Evolutionary conservation across 2,113 vertebrate species (phyloP), one percentile per base, ranked within the genome.

Genomic region (Platichthys stellatus): DNA sequence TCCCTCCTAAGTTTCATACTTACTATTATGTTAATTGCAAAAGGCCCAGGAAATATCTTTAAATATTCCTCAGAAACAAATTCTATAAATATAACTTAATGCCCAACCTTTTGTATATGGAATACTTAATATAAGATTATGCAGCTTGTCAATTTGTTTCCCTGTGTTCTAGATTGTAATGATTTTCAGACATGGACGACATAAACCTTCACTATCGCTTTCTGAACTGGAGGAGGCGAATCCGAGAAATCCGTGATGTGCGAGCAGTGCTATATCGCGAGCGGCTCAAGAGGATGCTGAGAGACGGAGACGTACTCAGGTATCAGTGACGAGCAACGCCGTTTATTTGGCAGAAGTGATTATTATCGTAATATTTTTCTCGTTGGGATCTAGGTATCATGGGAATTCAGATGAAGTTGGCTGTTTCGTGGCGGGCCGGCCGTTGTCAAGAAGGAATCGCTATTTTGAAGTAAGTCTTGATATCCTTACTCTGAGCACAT

Each of bases 391-490:
- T 79, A 98, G 97, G 92, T 98, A 98, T 91, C 97, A 97, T 84
- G 97, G 97, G 68, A 96, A 97, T 88, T 97, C 97, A 1, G 97
- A 97, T 70, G 97, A 98, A 94, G 97, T 98, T 62, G 97, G 97
- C 82, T 98, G 97, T 89, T 98, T 96, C 5, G 96, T 98, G 67
- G 97, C 97, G 5, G 95, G 96, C n/a, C 93, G 95, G 54, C 96
- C 97, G 0, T 89, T 98, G 87, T 96, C 96, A 3, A 96, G 96
- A 91, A 95, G 96, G 93, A 97, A 95, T 92, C 96, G 95, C 92
- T 98, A 98, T 90, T 98, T 97, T 92, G 97, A 98, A 95, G 97
- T 98, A 93, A 94, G 92, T 66, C 15, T 62, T 77, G 47, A 64
- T 26, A 1, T 13, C 21, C 51, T 73, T 40, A 5, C 13, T 71